Percentiles rank a stretch among this genome's conserved stretches.
These are phyloP conservation scores for Myotis pilosus DNA, from an alignment of 2,797 vertebrate genomes.

Conservation along the genomic window DNA sequence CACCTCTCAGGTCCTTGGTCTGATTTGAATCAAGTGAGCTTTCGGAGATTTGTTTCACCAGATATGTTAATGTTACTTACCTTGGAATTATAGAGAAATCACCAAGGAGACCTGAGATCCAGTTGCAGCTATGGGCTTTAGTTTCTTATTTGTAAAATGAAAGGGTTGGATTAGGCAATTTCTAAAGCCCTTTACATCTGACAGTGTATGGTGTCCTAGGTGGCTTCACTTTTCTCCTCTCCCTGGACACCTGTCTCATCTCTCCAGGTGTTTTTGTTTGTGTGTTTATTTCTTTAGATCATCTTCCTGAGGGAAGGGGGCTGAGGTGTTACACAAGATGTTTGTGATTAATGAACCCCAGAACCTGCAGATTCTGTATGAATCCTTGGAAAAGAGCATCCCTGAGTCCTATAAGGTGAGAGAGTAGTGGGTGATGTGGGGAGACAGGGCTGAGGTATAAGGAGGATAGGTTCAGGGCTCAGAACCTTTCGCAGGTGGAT, in stretches of 20 bases:
- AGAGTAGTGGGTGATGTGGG: neutral
- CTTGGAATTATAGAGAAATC: neutral
- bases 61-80: neutral
- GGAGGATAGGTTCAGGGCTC: neutral
- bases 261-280: neutral
- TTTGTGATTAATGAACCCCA: neutral
- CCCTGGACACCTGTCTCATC: neutral
- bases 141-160: neutral
- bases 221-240: neutral
- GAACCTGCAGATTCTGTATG: neutral
- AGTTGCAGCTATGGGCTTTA: neutral
- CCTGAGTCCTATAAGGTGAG: constrained; percentile 52
- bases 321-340: neutral
- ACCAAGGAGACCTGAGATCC: neutral
- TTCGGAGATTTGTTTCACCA: neutral
- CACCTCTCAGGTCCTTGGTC: neutral
- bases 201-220: no score
- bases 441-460: neutral
- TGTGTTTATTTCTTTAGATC: neutral
- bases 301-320: neutral
- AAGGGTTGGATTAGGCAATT: neutral
- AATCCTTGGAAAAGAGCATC: neutral
- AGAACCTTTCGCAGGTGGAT: neutral
- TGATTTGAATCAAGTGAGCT: neutral
- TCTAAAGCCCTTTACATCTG: neutral